Evolutionary conservation across 2,113 vertebrate species (phyloP).

Genomic region (Formicarius rufipectus): DNA sequence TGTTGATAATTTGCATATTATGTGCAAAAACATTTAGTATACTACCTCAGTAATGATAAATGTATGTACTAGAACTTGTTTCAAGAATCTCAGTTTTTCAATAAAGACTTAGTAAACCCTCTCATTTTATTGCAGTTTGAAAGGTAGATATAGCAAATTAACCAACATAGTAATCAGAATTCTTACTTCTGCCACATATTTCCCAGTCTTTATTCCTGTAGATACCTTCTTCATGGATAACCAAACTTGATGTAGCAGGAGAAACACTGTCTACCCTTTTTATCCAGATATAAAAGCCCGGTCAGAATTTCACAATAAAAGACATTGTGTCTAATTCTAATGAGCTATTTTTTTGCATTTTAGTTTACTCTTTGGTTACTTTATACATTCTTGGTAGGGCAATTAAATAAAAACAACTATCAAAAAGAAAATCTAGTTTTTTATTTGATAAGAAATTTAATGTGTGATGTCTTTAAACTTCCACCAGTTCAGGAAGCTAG

Average conservation of each 20-base stretch:
- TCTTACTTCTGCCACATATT: neutral
- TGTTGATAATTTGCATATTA: neutral
- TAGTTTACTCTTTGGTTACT: neutral
- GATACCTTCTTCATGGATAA: neutral
- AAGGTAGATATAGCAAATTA: neutral
- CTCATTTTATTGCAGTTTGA: neutral
- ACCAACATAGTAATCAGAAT: neutral
- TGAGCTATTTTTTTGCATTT: neutral
- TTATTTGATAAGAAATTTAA: neutral
- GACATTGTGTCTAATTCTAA: neutral
- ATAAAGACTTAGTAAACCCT: neutral
- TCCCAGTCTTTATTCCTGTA: neutral
- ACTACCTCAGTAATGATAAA: neutral
- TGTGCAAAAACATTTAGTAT: neutral
- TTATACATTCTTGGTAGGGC: neutral
- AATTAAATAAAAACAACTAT: neutral
- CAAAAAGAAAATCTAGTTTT: neutral
- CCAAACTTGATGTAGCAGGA: neutral
- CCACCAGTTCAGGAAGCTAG: neutral
- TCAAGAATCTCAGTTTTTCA: neutral
- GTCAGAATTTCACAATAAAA: neutral
- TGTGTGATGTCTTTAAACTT: neutral
- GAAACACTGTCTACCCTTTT: neutral
- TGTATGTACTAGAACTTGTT: neutral
- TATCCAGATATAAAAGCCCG: neutral